These are phyloP conservation scores for Machaerirhynchus nigripectus DNA, from an alignment of 2,113 vertebrate species.

Conservation along the genomic window DNA sequence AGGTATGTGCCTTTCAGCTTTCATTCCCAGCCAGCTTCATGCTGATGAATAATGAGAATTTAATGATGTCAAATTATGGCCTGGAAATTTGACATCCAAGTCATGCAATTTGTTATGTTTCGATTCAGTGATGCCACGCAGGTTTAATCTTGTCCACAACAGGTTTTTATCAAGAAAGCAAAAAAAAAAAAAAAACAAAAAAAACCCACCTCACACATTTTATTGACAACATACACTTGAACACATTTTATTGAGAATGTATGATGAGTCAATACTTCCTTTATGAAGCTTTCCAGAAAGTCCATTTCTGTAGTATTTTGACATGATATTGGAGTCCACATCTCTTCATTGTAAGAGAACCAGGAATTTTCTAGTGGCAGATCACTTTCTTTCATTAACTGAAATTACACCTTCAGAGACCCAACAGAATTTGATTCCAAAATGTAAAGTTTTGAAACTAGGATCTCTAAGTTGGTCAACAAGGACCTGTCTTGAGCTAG, in stretches of 20 bases:
- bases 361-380: not conserved
- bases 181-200: not conserved
- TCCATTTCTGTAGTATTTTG: not conserved
- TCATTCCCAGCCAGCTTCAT: not conserved
- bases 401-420: not conserved
- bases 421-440: not conserved
- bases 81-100: not conserved
- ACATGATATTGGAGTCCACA: not conserved
- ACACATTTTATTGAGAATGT: conserved; percentile 8
- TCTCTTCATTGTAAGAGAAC: not conserved
- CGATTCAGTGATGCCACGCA: not conserved
- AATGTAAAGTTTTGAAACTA: not conserved
- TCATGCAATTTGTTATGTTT: not conserved
- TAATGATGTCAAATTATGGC: not conserved
- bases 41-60: not conserved
- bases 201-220: not conserved
- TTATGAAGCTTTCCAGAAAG: not conserved
- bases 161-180: not conserved
- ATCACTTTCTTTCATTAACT: not conserved
- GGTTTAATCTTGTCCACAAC: not conserved
- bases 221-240: not conserved
- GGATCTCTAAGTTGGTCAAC: not conserved
- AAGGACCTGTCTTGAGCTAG: not conserved
- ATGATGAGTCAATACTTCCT: not conserved
- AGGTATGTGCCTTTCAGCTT: not conserved